Percentiles rank a stretch among this genome's conserved stretches.
Evolutionary conservation across 1,140 invertebrate genomes (phyloP).

Genomic region (Heliconius congener): DNA sequence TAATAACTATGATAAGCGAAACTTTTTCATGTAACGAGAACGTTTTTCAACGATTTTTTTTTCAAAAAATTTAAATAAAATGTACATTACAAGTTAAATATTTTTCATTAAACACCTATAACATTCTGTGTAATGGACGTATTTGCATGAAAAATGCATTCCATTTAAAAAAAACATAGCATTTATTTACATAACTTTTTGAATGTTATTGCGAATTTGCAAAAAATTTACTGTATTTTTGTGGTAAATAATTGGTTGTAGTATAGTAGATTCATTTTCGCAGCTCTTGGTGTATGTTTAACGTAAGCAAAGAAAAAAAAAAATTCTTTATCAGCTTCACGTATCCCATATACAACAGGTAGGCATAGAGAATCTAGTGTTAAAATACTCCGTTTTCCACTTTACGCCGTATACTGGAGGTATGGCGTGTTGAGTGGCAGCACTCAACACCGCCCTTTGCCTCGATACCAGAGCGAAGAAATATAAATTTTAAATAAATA

Average conservation of each 20-base stretch:
- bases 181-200: conserved; percentile 7
- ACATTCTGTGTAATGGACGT: conserved; percentile 4
- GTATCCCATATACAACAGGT: too few species aligned
- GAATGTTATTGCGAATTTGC: not conserved
- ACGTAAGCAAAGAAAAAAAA: too few species aligned
- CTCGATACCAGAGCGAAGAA: too few species aligned
- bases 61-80: not conserved
- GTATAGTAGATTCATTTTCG: too few species aligned
- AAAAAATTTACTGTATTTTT: not conserved
- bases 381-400: too few species aligned
- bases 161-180: not conserved
- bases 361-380: too few species aligned
- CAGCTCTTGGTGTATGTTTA: too few species aligned
- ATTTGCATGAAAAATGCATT: conserved; percentile 13
- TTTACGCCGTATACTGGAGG: too few species aligned
- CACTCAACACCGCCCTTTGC: too few species aligned
- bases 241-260: not conserved
- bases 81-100: not conserved
- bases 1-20: not conserved
- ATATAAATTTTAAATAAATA: too few species aligned
- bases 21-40: not conserved
- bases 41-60: not conserved
- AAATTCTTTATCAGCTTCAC: too few species aligned
- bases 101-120: conserved; percentile 11
- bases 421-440: too few species aligned